These are phyloP conservation scores for Cosmia pyralina DNA, from an alignment of 2,888 invertebrate species.

Conservation along the genomic window DNA sequence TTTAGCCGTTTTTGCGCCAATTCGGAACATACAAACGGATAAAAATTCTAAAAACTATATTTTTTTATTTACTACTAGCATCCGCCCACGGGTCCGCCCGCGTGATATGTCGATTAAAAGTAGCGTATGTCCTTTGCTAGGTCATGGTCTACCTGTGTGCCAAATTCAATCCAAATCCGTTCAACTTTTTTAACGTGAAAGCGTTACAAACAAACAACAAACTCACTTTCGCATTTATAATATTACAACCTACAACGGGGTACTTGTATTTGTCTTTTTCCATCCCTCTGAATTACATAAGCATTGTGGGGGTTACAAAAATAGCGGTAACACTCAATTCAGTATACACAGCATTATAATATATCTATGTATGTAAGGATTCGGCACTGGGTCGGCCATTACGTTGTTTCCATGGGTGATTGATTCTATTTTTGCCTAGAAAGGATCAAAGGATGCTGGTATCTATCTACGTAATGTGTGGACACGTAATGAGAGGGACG, in stretches of 20 bases:
- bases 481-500: not conserved
- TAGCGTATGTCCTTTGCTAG: too few species aligned
- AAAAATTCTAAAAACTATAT: too few species aligned
- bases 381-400: conserved; percentile 39
- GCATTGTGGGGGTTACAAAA: conserved; percentile 29
- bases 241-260: not conserved
- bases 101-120: too few species aligned
- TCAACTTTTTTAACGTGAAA: too few species aligned
- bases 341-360: conserved; percentile 43
- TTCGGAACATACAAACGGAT: too few species aligned
- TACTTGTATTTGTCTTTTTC: conserved; percentile 15
- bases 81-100: too few species aligned
- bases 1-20: too few species aligned
- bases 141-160: too few species aligned
- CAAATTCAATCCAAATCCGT: too few species aligned
- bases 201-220: too few species aligned
- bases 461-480: conserved; percentile 37
- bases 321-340: conserved; percentile 34
- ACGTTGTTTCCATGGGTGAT: conserved; percentile 47
- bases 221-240: too few species aligned
- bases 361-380: conserved; percentile 35
- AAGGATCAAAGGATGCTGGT: conserved; percentile 47
- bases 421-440: conserved; percentile 58
- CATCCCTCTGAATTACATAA: conserved; percentile 27
- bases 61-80: too few species aligned